phyloP scores from a whole-genome alignment of 2,113 vertebrate species.

The Vireo altiloquus region DNA sequence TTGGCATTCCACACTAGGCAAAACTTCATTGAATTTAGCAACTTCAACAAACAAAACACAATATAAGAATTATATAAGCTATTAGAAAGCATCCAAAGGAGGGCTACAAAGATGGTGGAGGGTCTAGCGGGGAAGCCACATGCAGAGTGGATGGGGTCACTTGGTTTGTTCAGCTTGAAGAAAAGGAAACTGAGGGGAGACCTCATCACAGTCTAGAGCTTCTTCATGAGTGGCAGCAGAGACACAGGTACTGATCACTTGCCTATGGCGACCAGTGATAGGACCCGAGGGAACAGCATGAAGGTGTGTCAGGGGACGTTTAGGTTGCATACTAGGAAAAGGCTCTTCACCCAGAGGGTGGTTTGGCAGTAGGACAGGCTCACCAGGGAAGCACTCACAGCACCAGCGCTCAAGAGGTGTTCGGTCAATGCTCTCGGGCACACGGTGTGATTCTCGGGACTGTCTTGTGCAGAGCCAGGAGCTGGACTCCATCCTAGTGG shows the following conservation, averaged over 20 bases:
- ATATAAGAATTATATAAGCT: background rate
- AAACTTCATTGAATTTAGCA: background rate
- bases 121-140: background rate
- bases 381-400: background rate
- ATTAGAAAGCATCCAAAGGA: background rate
- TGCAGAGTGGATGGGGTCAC: background rate
- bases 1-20: background rate
- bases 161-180: background rate
- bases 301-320: background rate
- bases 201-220: background rate
- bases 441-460: background rate
- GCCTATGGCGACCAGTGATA: fast-evolving
- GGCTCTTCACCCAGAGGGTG: background rate
- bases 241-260: fast-evolving
- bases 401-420: background rate
- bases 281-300: fast-evolving
- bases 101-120: background rate
- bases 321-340: background rate
- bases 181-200: background rate
- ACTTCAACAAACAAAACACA: background rate
- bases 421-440: background rate
- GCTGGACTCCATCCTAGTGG: background rate
- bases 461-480: background rate
- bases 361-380: background rate
- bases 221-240: background rate